Conservation (phyloP, 2,113 vertebrate species). For the Clinocottus analis region DNA sequence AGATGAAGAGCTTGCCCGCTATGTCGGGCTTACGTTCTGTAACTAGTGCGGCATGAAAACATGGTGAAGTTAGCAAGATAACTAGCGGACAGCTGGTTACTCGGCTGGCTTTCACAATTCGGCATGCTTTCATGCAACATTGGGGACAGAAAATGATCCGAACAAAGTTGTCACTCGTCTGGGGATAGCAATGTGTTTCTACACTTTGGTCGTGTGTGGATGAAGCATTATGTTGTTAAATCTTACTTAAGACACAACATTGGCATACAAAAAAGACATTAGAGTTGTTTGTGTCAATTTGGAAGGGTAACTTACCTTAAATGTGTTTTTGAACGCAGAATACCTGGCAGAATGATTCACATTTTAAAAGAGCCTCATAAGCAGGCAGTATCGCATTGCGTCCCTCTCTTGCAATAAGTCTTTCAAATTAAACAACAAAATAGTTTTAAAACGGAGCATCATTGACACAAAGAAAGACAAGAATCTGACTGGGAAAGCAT, state of each 20-base stretch:
- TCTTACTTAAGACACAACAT: too few relatives aligned
- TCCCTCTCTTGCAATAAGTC: neutral
- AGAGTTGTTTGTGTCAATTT: neutral
- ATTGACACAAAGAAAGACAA: neutral
- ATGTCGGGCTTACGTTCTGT: too few relatives aligned
- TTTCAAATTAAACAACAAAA: neutral
- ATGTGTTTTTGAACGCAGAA: too few relatives aligned
- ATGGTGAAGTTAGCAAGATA: neutral
- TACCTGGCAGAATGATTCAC: too few relatives aligned
- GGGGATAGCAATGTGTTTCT: neutral
- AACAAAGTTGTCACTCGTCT: neutral
- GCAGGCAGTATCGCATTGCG: neutral
- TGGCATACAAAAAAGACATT: too few relatives aligned
- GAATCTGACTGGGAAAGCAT: neutral
- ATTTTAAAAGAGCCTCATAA: too few relatives aligned
- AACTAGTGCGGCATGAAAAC: neutral
- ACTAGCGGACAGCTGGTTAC: neutral
- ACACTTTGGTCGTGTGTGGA: neutral
- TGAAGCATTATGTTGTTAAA: neutral
- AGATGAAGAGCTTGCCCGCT: neutral
- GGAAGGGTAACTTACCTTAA: too few relatives aligned
- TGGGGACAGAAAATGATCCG: neutral
- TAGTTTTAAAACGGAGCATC: neutral
- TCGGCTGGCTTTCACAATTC: neutral
- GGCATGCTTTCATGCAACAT: neutral